Conservation (phyloP, 1,140 invertebrate genomes). For the Cecropterus lyciades region DNA sequence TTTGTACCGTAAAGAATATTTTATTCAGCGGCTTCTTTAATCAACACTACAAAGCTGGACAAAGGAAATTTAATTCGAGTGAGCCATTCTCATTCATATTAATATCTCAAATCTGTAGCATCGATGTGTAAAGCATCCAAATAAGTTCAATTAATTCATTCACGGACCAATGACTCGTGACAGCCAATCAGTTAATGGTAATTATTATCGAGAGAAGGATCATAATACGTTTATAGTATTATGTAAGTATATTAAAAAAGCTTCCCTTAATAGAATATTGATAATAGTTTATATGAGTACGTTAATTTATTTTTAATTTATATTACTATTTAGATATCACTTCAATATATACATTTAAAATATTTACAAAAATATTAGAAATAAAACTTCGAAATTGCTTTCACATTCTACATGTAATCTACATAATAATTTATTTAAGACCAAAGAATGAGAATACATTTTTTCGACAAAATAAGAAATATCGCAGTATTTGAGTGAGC, state of each 20-base stretch:
- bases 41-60: conserved; percentile 2
- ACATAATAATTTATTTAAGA: background rate
- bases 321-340: no score
- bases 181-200: conserved; percentile 23
- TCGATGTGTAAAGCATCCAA: conserved; percentile 10
- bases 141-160: conserved; percentile 23
- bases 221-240: conserved; percentile 6
- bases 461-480: conserved; percentile 11
- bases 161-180: conserved; percentile 19
- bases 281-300: no score
- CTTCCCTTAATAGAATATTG: background rate
- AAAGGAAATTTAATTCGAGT: conserved; percentile 8
- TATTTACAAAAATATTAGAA: no score
- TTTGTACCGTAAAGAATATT: no score
- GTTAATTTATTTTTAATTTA: no score
- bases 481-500: conserved; percentile 24
- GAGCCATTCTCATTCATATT: conserved; percentile 13
- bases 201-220: conserved; percentile 14
- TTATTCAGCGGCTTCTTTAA: background rate
- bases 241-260: background rate
- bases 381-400: no score
- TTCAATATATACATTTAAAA: no score
- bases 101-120: conserved; percentile 21
- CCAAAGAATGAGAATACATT: background rate
- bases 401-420: background rate